phyloP scores from a whole-genome alignment of 1,140 invertebrate genomes.

The Zaprionus capensis region DNA sequence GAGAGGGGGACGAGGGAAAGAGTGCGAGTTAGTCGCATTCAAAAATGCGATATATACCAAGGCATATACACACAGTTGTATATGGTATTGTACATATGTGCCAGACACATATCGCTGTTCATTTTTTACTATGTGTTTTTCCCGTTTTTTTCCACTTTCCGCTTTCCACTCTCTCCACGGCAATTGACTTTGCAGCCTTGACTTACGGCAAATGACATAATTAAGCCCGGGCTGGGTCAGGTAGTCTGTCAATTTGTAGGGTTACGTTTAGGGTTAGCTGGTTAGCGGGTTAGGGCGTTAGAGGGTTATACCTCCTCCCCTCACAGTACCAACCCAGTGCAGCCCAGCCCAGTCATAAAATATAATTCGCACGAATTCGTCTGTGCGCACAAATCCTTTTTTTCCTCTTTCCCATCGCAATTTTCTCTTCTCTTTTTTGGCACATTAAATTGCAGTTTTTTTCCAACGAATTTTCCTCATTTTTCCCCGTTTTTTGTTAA shows the following conservation, averaged over 20 bases:
- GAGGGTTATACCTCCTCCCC: constrained; percentile 34
- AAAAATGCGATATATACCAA: constrained; percentile 14
- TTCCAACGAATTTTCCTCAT: constrained; percentile 48
- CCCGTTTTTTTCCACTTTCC: constrained; percentile 17
- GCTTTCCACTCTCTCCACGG: constrained; percentile 40
- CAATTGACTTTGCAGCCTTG: constrained; percentile 79
- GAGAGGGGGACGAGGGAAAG: neutral
- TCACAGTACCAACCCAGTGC: constrained; percentile 15
- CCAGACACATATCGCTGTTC: neutral
- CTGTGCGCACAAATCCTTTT: constrained; percentile 69
- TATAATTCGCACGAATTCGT: constrained; percentile 72
- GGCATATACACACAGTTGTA: constrained; percentile 3
- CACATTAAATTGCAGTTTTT: constrained; percentile 53
- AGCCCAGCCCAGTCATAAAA: constrained; percentile 57
- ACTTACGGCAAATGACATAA: constrained; percentile 79
- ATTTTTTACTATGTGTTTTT: constrained; percentile 35
- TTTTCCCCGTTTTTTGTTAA: constrained; percentile 45
- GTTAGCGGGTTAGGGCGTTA: constrained; percentile 43
- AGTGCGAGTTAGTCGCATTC: constrained; percentile 13
- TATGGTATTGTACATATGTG: constrained; percentile 11
- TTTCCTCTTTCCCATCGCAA: constrained; percentile 24
- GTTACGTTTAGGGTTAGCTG: constrained; percentile 45
- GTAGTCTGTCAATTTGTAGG: constrained; percentile 52
- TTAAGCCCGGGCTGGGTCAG: constrained; percentile 57
- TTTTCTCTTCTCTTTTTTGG: constrained; percentile 29